Conservation (phyloP, 2,797 vertebrate genomes). For the Pyrocephalus nanus region DNA sequence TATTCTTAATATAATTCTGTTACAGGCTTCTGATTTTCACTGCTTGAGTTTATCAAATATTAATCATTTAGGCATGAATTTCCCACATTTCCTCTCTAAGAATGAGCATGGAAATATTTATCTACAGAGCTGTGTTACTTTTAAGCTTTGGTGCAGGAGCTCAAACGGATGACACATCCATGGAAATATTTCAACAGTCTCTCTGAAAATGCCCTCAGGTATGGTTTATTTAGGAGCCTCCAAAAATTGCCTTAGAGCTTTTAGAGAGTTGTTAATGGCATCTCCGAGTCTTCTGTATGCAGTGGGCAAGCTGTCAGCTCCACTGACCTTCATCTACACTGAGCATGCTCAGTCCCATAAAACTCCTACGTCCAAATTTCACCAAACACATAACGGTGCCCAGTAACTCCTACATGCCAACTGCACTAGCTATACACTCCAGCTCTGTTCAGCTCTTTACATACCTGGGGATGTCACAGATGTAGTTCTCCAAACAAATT, state of each 20-base stretch:
- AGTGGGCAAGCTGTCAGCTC: conserved; percentile 25
- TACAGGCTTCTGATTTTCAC: not conserved
- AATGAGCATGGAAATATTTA: not conserved
- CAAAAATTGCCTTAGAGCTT: not conserved
- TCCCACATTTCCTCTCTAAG: not conserved
- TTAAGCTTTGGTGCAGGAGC: not conserved
- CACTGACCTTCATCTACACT: conserved; percentile 46
- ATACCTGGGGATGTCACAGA: not conserved
- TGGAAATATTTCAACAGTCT: not conserved
- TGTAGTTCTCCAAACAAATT: not conserved
- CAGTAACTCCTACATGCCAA: conserved; percentile 53
- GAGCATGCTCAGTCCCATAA: conserved; percentile 9
- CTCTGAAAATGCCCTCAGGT: not conserved
- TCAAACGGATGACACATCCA: not conserved
- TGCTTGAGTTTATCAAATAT: not conserved
- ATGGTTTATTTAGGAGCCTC: not conserved
- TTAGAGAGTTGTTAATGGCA: not conserved
- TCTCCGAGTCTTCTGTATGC: not conserved
- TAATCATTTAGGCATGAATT: not conserved
- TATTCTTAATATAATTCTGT: not conserved
- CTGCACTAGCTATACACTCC: conserved; percentile 1
- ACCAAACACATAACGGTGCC: not conserved
- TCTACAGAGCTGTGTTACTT: not conserved
- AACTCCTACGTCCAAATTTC: conserved; percentile 17
- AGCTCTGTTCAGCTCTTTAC: not conserved